Evolutionary conservation across 2,113 vertebrate species (phyloP), one percentile per base, ranked within the genome.

Genomic region (Nansenia antarctica): DNA sequence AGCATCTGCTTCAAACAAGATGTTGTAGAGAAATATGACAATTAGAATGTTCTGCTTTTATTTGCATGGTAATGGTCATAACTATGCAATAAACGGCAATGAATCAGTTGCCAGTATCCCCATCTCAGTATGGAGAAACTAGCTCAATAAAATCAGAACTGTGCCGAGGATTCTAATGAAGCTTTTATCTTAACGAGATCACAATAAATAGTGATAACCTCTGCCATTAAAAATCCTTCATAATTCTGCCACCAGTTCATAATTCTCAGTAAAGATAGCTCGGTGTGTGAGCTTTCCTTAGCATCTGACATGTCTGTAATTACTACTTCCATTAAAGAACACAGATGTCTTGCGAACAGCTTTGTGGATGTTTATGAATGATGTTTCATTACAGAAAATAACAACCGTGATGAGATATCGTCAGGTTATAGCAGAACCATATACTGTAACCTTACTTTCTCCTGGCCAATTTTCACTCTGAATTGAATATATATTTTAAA

Each of bases 321-420:
- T 73, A 70, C 70, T 54, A 45, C 52, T 27, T 32, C 26, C 52
- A 78, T 77, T 81, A 69, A 65, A 62, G 74, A 42, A 22, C 71
- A 32, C 80, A 82, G 78, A 84, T 82, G 82, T 82, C 73, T 26
- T 57, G 64, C 59, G 73, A 82, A 84, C 67, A 15, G 47, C 60
- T 53, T 64, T 53, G 55, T 70, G 67, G 77, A 79, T 71, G 58
- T 72, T 83, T 73, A 83, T 67, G 55, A 53, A 74, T 59, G 60
- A 55, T 37, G 12, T 68, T 67, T 66, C 34, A 80, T 72, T 64
- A 64, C 34, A 32, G 45, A 52, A 70, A 78, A 78, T 62, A 73
- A 60, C 42, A 66, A 39, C 37, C 35, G 57, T 65, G 37, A 72
- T 63, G 64, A 71, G 65, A 27, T 32, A 42, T 8, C 9, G 22